Evolutionary conservation across 2,797 vertebrate species (phyloP).

Genomic region (Labeo calbasu): DNA sequence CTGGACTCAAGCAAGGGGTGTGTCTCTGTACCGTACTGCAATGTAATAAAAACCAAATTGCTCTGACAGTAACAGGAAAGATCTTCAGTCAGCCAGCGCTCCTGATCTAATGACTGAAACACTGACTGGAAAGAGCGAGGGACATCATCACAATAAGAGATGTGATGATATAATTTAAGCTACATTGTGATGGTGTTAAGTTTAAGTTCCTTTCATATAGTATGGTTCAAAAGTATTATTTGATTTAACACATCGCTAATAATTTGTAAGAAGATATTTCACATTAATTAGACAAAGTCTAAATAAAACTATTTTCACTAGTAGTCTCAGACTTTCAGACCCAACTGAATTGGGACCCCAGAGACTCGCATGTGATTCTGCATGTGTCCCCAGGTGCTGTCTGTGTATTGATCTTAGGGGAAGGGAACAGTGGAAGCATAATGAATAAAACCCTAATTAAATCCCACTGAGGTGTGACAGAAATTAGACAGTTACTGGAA

Average conservation of each 20-base stretch:
- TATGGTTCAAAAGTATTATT: not conserved
- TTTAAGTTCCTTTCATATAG: not conserved
- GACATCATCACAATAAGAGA: not conserved
- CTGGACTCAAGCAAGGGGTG: not conserved
- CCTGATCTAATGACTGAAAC: not conserved
- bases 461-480: slow-evolving; percentile 17
- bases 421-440: slow-evolving; percentile 1
- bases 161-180: slow-evolving; percentile 24
- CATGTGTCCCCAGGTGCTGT: not conserved
- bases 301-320: not conserved
- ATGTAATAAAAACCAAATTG: not conserved
- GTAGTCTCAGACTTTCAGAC: not conserved
- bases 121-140: slow-evolving; percentile 31
- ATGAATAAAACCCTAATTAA: slow-evolving; percentile 8
- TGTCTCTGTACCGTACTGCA: slow-evolving; percentile 8
- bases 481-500: slow-evolving; percentile 4
- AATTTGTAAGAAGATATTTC: not conserved
- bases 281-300: slow-evolving; percentile 4
- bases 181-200: not conserved
- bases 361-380: not conserved
- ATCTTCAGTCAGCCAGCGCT: not conserved
- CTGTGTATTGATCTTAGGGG: slow-evolving; percentile 3
- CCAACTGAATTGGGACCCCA: not conserved
- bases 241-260: not conserved
- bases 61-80: slow-evolving; percentile 5